These are phyloP conservation scores for Furcula furcula DNA, from an alignment of 2,888 invertebrate genomes.

Conservation along the genomic window DNA sequence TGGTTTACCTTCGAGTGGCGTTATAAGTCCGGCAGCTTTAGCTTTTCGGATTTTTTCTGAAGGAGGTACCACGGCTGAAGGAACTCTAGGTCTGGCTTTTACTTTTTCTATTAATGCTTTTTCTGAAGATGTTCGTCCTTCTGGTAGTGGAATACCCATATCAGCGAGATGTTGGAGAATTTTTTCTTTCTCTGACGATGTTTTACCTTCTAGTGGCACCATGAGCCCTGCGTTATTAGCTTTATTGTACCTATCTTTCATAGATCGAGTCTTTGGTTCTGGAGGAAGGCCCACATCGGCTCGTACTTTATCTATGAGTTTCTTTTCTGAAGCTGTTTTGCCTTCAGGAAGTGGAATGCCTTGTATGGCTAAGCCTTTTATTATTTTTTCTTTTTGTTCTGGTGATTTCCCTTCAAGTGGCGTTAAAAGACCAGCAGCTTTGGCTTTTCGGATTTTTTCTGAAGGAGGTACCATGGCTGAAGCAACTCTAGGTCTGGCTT, in stretches of 20 bases:
- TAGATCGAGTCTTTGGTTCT: constrained; percentile 2
- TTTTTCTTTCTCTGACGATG: constrained; percentile 27
- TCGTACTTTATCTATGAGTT: constrained; percentile 16
- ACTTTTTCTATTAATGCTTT: constrained; percentile 29
- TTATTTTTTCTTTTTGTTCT: constrained; percentile 35
- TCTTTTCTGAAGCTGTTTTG: constrained; percentile 12
- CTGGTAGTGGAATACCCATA: constrained; percentile 29
- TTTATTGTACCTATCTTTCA: constrained; percentile 20
- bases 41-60: constrained; percentile 25
- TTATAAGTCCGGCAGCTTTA: constrained; percentile 21
- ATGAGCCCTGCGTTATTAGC: constrained; percentile 28
- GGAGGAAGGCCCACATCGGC: not conserved
- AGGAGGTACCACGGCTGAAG: constrained; percentile 3
- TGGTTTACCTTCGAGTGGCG: constrained; percentile 23
- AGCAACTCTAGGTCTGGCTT: not conserved
- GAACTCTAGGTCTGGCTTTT: constrained; percentile 8
- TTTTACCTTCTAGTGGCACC: constrained; percentile 33
- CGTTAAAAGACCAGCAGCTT: constrained; percentile 21
- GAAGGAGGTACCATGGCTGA: constrained; percentile 5
- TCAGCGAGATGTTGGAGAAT: constrained; percentile 25
- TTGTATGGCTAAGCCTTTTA: constrained; percentile 24
- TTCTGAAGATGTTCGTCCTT: constrained; percentile 34
- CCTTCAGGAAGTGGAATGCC: constrained; percentile 29
- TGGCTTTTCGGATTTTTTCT: constrained; percentile 14
- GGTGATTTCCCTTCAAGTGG: constrained; percentile 34